Evolutionary conservation across 2,113 vertebrate species (phyloP).

Genomic region (Gobius niger): DNA sequence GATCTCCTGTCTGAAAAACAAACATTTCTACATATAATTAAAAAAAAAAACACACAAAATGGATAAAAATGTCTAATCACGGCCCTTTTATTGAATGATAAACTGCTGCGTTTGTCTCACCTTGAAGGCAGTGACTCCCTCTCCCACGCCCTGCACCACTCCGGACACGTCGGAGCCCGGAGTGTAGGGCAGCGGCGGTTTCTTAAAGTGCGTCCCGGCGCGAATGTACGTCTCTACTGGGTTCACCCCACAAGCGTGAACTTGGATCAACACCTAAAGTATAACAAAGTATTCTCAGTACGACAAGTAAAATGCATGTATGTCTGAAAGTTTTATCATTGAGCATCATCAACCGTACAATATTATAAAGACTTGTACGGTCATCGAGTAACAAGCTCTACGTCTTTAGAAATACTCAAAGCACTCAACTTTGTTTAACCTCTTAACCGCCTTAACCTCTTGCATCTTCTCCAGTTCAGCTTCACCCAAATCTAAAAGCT

Average conservation of each 20-base stretch:
- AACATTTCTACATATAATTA: neutral
- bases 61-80: too few species aligned
- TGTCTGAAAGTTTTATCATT: too few species aligned
- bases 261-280: conserved; percentile 86
- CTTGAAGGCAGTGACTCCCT: conserved; percentile 79
- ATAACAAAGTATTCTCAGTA: neutral
- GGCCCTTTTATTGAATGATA: neutral
- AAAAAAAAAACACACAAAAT: too few species aligned
- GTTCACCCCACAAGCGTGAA: conserved; percentile 89
- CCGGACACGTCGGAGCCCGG: conserved; percentile 87
- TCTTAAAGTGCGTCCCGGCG: conserved; percentile 74
- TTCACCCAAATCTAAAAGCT: too few species aligned
- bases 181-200: conserved; percentile 83
- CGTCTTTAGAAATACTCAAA: too few species aligned
- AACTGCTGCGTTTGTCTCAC: conserved; percentile 57
- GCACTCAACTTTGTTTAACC: too few species aligned
- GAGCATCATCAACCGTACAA: too few species aligned
- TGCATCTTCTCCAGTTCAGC: too few species aligned
- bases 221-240: conserved; percentile 94
- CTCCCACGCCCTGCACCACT: conserved; percentile 81
- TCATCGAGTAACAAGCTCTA: too few species aligned
- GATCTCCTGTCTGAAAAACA: conserved; percentile 82
- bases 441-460: too few species aligned
- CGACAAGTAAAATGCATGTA: too few species aligned
- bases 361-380: too few species aligned